These are phyloP conservation scores for Sinocyclocheilus anophthalmus DNA, from an alignment of 2,113 vertebrate species.

Conservation along the genomic window DNA sequence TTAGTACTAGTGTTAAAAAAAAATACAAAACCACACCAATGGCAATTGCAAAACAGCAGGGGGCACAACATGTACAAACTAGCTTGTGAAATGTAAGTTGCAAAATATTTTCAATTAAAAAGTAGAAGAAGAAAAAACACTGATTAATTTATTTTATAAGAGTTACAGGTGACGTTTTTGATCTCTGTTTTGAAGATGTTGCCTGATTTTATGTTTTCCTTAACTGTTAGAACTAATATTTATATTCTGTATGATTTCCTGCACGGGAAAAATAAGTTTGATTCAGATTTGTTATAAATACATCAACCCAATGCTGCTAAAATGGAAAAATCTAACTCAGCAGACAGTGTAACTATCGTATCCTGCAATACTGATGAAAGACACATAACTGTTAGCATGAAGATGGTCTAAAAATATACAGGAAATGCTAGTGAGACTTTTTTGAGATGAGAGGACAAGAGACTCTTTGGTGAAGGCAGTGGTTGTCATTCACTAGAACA, in stretches of 20 bases:
- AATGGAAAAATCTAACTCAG: background rate
- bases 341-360: background rate
- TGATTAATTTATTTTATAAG: background rate
- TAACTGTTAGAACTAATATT: background rate
- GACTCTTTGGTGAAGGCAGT: conserved; percentile 39
- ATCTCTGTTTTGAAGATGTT: background rate
- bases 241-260: background rate
- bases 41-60: conserved; percentile 26
- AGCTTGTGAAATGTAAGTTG: background rate
- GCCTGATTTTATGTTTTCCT: background rate
- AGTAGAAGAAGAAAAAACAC: background rate
- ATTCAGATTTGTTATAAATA: background rate
- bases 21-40: background rate
- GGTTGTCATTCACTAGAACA: conserved; percentile 38
- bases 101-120: background rate
- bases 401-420: conserved; percentile 47
- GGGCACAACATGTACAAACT: conserved; percentile 1
- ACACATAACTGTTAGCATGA: background rate
- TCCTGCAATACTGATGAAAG: conserved; percentile 2
- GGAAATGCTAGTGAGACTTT: conserved; percentile 47
- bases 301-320: background rate
- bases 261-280: background rate
- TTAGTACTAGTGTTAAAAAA: background rate
- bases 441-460: conserved; percentile 50
- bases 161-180: background rate